Conservation (phyloP, 2,888 invertebrate genomes). For the Parnassius apollo region DNA sequence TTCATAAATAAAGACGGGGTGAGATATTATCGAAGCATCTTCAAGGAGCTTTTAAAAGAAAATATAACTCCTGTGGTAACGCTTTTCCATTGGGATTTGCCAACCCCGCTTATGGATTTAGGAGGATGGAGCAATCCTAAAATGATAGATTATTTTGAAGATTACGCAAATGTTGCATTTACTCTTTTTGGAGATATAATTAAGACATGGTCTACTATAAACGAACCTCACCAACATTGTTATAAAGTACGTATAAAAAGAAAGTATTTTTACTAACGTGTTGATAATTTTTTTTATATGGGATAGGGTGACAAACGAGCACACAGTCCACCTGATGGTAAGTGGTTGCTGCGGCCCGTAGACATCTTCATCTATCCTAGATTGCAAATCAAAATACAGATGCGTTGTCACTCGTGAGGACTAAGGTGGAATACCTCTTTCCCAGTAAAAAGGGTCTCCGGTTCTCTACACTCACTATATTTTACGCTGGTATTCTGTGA, state of each 20-base stretch:
- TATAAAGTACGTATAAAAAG: slow-evolving; percentile 53
- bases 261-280: too few species aligned
- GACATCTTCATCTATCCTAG: too few species aligned
- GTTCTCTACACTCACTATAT: too few species aligned
- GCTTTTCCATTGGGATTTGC: slow-evolving; percentile 84
- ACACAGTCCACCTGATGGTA: too few species aligned
- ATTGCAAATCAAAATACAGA: too few species aligned
- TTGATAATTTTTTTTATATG: too few species aligned
- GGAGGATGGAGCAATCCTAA: slow-evolving; percentile 78
- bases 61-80: slow-evolving; percentile 86
- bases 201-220: slow-evolving; percentile 88
- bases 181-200: slow-evolving; percentile 83
- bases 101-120: slow-evolving; percentile 73
- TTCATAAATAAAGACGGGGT: slow-evolving; percentile 85
- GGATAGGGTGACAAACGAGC: too few species aligned
- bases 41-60: slow-evolving; percentile 84
- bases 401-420: too few species aligned
- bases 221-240: slow-evolving; percentile 84
- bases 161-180: slow-evolving; percentile 79
- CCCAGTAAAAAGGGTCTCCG: too few species aligned
- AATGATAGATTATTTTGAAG: slow-evolving; percentile 75
- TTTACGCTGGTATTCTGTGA: too few species aligned
- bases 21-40: slow-evolving; percentile 87
- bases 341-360: too few species aligned
- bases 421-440: too few species aligned